A percentile compares a stretch with the other conserved stretches of the same genome.
Evolutionary conservation across 2,888 invertebrate species (phyloP).

Genomic region (Mesodorylaimus sp.): DNA sequence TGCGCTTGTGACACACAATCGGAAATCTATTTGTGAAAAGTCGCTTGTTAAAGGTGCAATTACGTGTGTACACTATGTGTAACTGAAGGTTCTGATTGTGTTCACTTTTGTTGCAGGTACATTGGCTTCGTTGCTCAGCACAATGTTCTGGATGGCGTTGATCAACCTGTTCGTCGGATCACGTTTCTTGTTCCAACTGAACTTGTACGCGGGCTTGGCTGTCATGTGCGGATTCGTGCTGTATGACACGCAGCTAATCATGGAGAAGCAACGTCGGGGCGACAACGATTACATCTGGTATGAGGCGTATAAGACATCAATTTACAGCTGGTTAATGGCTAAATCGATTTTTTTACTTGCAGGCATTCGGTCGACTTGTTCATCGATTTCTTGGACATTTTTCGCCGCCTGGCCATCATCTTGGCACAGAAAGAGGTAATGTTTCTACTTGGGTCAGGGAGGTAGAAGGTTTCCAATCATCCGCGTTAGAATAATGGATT

Average conservation of each 20-base stretch:
- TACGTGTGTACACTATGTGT: no score
- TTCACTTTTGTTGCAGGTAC: conserved; percentile 40
- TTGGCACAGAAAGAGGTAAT: conserved; percentile 44
- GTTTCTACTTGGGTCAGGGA: conserved; percentile 6
- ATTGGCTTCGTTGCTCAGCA: conserved; percentile 58
- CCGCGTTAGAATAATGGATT: no score
- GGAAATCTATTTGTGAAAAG: no score
- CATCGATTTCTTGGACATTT: conserved; percentile 79
- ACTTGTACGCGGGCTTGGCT: conserved; percentile 67
- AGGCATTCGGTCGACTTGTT: conserved; percentile 74
- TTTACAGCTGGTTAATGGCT: neutral
- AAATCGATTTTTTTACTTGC: conserved; percentile 5
- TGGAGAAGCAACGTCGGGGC: conserved; percentile 72
- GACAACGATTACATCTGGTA: conserved; percentile 67
- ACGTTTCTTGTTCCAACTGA: conserved; percentile 48
- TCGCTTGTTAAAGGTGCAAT: no score
- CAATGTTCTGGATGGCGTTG: conserved; percentile 56
- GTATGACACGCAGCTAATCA: conserved; percentile 89
- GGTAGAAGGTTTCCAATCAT: no score
- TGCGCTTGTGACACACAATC: no score
- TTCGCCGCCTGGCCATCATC: conserved; percentile 73
- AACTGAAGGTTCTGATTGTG: no score
- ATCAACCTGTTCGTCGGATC: conserved; percentile 72
- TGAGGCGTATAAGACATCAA: neutral
- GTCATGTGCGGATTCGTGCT: conserved; percentile 86